A percentile compares a stretch with the other conserved stretches of the same genome.
Evolutionary conservation across 2,888 invertebrate genomes (phyloP).

Genomic region (Chymomyza amoena): DNA sequence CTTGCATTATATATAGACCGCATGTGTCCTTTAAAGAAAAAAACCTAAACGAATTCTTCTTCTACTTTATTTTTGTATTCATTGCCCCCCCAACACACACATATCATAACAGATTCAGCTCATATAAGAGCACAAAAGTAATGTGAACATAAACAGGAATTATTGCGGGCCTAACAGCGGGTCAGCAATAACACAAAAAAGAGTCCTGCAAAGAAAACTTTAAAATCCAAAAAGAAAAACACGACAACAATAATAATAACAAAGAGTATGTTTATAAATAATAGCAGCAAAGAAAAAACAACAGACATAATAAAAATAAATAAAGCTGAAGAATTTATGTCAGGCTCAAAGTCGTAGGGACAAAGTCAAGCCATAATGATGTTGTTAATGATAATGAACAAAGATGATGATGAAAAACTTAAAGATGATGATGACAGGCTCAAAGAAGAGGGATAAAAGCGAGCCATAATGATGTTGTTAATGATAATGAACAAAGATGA

Average conservation of each 20-base stretch:
- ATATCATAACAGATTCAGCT: background rate
- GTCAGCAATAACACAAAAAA: background rate
- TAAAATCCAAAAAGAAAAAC: background rate
- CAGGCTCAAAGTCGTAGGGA: background rate
- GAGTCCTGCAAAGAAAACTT: background rate
- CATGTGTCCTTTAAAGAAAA: no score
- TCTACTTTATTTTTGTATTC: no score
- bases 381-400: no score
- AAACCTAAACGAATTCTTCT: no score
- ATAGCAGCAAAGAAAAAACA: background rate
- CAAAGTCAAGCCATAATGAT: background rate
- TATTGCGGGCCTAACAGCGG: slow-evolving; percentile 55
- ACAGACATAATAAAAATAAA: slow-evolving; percentile 62
- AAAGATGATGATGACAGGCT: background rate
- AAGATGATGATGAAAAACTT: background rate
- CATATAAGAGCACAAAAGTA: slow-evolving; percentile 50
- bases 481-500: background rate
- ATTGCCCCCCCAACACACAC: background rate
- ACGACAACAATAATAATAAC: background rate
- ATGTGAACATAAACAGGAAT: slow-evolving; percentile 68
- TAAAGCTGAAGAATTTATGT: slow-evolving; percentile 58
- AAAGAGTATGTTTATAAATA: background rate
- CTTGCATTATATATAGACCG: no score
- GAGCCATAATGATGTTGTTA: background rate
- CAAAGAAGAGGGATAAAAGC: background rate